Base-by-base conservation (phyloP, 2,888 invertebrate genomes). In the Aphelenchoides bicaudatus region DNA sequence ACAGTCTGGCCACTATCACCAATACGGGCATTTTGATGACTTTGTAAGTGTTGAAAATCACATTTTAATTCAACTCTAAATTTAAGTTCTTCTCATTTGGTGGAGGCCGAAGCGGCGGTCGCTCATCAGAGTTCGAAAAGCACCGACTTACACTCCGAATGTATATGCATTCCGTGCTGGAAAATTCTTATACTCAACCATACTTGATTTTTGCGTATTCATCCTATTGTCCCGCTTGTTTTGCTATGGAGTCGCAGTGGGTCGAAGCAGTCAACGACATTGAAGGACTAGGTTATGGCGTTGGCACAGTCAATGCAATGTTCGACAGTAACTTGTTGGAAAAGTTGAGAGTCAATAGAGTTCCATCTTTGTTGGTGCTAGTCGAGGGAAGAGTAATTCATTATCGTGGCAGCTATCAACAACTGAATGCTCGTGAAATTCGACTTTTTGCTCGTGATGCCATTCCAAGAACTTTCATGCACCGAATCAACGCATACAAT, bases 151-250 rank as follows among this genome's bases (percentile, higher is more conserved):
- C 71, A 5, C 58, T 68, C 13, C 63, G 69, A 16, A 71, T 68
- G 38, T 74, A 73, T 48, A 60, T 57, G 31, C 66, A 73, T 34
- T 58, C 64, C 1, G 61, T 75, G n/a, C 39, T 75, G 29, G 75
- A 73, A 37, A 61, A 62, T 48, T 65, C 68, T 52, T 58, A 74
- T 52, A 67, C 61, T 21, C 79, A 79, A 61, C 82, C 82, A 3
- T 82, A 77, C 65, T 72, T 83, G 13, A 69, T 83, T 16, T 82
- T 81, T 60, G 80, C 78, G 4, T 82, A 80, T 65, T 75, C 80
- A 3, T 80, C 81, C 63, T 81, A 81, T 70, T 83, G 82, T 62
- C 80, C 80, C 59, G 72, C 75, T 59, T 83, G 82, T 65, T 80
- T 80, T 70, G 69, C 78, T 28, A 71, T 81, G 31, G 81, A 81